Evolutionary conservation across 2,888 invertebrate species (phyloP).

Genomic region (Embidobia sp.): DNA sequence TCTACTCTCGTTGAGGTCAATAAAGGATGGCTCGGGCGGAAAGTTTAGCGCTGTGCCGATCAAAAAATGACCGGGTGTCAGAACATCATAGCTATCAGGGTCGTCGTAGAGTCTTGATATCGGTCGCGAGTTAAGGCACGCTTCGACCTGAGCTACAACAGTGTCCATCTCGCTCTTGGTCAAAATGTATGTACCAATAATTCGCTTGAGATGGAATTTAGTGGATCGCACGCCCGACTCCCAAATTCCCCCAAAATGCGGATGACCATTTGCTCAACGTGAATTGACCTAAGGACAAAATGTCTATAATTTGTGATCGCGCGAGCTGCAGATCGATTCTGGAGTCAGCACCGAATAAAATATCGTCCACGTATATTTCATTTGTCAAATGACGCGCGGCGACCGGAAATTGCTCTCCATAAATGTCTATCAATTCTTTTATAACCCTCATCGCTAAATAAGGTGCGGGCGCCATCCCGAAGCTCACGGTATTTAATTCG

Average conservation of each 20-base stretch:
- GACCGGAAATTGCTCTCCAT: neutral
- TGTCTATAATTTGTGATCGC: no score
- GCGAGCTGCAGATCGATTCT: no score
- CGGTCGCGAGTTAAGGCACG: neutral
- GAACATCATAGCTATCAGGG: neutral
- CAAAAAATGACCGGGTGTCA: neutral
- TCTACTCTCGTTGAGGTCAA: no score
- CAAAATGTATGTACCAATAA: neutral
- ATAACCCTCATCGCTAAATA: neutral
- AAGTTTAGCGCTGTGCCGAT: neutral
- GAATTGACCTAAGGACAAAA: no score
- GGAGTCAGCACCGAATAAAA: neutral
- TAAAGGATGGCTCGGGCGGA: neutral
- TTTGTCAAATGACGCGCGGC: neutral
- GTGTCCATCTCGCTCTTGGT: neutral
- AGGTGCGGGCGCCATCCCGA: neutral
- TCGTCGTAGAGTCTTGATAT: neutral
- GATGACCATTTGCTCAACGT: neutral
- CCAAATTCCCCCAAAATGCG: neutral
- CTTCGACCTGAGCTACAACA: neutral
- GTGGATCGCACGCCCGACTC: neutral
- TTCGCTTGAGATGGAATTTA: neutral
- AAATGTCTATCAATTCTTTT: neutral
- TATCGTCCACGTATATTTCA: neutral
- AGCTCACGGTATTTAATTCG: neutral